Evolutionary conservation across 1,140 invertebrate species (phyloP), one percentile per base, ranked within the genome.

Genomic region (Camponotus floridanus): DNA sequence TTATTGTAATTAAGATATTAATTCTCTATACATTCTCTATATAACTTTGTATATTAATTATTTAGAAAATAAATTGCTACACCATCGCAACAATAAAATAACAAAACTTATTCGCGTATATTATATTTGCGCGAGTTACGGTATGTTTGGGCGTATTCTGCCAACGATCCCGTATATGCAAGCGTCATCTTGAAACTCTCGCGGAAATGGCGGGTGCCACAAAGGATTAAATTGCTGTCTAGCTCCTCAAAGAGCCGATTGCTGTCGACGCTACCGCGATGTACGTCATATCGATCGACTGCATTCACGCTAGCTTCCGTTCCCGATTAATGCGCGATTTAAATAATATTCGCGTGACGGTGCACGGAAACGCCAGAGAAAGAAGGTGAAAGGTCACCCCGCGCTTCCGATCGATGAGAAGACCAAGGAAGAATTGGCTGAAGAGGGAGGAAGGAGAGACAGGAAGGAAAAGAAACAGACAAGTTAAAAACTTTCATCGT

Each of bases 211-310:
- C 31, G 26, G 33, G 45, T 21, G 7, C 42, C n/a, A 42, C 79
- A 74, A 73, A 83, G 79, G 68, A 39, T 83, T 83, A 83, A 83
- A 86, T 62, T 68, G 36, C 42, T 76, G 33, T 86, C 70, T 86
- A 57, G 33, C 64, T 74, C 13, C 33, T 79, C 48, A 48, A 86
- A 62, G 42, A 78, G 80, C 74, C 76, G 68, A 83, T 87, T 74
- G 55, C 21, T 42, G 15, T 51, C 13, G 48, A 51, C 48, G 48
- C 48, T 51, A 55, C 55, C 65, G 48, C 74, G 64, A 45, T 42
- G 61, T 78, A 83, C 87, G 85, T 86, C 87, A 85, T 86, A 89
- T 89, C 88, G 88, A 88, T 89, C 87, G 67, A 55, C 88, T 89
- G 88, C 76, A 88, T 86, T 83, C 88, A 78, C 76, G 88, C 87